Evolutionary conservation across 2,113 vertebrate genomes (phyloP).

Genomic region (Corvus cornix): DNA sequence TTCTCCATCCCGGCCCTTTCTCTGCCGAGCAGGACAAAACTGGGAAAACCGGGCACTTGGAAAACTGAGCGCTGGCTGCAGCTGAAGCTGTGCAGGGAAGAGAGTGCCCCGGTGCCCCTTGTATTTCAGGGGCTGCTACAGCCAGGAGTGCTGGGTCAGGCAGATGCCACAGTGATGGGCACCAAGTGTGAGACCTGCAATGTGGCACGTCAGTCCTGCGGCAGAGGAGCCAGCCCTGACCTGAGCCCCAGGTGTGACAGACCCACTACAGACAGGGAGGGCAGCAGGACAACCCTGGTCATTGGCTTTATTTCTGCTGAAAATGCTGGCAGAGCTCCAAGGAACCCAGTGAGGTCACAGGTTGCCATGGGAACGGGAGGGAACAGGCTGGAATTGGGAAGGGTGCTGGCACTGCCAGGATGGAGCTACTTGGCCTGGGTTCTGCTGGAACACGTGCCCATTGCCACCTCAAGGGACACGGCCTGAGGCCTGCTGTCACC

Average conservation of each 20-base stretch:
- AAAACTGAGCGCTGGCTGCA: neutral
- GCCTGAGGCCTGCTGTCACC: neutral
- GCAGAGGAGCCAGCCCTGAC: neutral
- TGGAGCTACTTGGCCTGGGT: neutral
- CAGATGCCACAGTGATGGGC: neutral
- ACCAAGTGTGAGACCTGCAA: fast-evolving
- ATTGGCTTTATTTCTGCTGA: neutral
- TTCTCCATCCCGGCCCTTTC: neutral
- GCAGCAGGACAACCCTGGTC: neutral
- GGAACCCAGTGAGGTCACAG: constrained; percentile 37
- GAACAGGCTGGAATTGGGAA: constrained; percentile 36
- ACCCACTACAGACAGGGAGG: neutral
- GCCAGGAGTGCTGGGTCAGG: neutral
- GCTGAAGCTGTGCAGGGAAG: neutral
- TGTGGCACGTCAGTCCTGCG: fast-evolving
- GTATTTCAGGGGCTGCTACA: neutral
- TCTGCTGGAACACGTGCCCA: fast-evolving
- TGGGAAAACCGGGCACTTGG: neutral
- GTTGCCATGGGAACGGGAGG: constrained; percentile 42
- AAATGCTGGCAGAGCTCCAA: neutral
- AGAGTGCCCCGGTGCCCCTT: neutral
- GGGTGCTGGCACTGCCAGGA: neutral
- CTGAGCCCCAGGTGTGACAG: neutral
- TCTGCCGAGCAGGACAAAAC: neutral
- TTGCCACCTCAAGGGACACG: fast-evolving